Percentiles rank a stretch among this genome's conserved stretches.
Conservation (phyloP, 2,888 invertebrate species). For the Cybosia mesomella region DNA sequence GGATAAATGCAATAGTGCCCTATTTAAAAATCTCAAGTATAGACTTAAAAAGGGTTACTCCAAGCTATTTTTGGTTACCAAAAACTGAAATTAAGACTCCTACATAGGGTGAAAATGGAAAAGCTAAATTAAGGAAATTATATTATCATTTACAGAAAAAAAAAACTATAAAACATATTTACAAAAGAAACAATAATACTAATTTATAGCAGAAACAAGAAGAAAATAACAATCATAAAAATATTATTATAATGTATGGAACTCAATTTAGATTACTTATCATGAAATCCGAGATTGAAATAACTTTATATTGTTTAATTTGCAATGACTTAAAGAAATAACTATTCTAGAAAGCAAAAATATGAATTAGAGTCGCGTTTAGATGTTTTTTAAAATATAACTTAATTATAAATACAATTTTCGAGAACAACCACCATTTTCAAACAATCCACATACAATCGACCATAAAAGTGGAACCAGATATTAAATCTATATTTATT, state of each 20-base stretch:
- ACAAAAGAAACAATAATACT: constrained; percentile 27
- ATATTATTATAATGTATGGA: background rate
- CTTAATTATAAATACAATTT: too few relatives aligned
- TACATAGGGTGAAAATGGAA: background rate
- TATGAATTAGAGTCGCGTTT: background rate
- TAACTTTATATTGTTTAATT: background rate
- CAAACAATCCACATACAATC: background rate
- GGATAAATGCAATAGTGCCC: background rate
- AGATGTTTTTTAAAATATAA: too few relatives aligned
- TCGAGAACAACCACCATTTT: background rate
- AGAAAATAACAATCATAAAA: background rate
- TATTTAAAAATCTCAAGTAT: background rate
- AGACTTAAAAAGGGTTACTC: too few relatives aligned
- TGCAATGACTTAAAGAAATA: background rate
- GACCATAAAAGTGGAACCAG: background rate
- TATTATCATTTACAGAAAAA: background rate
- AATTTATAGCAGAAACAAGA: constrained; percentile 6
- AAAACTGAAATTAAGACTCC: background rate
- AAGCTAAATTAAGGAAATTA: background rate
- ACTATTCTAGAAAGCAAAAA: background rate
- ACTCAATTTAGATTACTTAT: constrained; percentile 3
- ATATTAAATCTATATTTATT: background rate
- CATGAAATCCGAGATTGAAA: background rate
- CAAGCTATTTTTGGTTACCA: background rate
- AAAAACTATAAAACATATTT: constrained; percentile 36